phyloP scores from a whole-genome alignment of 1,140 invertebrate genomes.

The Tetragnatha versicolor region DNA sequence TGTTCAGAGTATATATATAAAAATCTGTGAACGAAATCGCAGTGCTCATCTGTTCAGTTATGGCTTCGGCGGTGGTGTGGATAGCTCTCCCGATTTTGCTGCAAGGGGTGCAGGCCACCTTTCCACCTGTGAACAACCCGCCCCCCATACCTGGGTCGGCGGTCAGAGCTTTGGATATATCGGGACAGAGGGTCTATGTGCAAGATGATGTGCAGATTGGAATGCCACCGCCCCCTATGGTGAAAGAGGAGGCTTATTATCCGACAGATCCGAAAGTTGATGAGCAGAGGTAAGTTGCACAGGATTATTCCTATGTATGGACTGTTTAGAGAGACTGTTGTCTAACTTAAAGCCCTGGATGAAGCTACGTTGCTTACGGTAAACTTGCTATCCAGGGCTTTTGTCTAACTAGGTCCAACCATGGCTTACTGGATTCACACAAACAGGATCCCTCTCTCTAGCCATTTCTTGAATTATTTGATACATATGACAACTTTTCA shows the following conservation, averaged over 20 bases:
- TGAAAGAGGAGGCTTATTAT: conserved; percentile 25
- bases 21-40: conserved; percentile 28
- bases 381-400: no score
- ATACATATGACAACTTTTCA: no score
- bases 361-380: no score
- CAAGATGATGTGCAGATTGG: conserved; percentile 27
- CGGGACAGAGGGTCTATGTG: conserved; percentile 1
- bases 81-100: conserved; percentile 2
- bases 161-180: conserved; percentile 41
- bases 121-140: conserved; percentile 21
- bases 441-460: no score
- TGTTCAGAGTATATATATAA: conserved; percentile 50
- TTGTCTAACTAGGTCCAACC: no score
- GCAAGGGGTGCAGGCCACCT: conserved; percentile 9
- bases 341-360: no score
- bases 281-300: conserved; percentile 9
- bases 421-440: no score
- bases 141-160: conserved; percentile 35
- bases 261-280: background rate
- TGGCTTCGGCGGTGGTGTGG: conserved; percentile 20
- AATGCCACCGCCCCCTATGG: conserved; percentile 1
- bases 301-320: no score
- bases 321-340: no score
- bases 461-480: no score
- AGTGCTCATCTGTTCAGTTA: conserved; percentile 12